Conservation (phyloP, 2,113 vertebrate genomes). For the Reinhardtius hippoglossoides region DNA sequence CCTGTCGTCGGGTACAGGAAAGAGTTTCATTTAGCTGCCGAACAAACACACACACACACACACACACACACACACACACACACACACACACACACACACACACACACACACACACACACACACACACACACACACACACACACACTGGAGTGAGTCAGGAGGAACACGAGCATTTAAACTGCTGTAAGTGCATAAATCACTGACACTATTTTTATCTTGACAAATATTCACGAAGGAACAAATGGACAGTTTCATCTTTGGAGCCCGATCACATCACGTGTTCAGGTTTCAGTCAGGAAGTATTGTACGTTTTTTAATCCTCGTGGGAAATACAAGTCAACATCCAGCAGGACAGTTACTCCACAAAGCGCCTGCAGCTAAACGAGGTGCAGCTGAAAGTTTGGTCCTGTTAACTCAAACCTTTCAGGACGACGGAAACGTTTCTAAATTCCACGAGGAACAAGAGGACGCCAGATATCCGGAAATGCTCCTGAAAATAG, state of each 20-base stretch:
- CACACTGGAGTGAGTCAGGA: not conserved
- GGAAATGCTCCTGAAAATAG: too few relatives aligned
- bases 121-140: too few relatives aligned
- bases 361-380: slow-evolving; percentile 27
- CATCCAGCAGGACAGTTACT: slow-evolving; percentile 12
- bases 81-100: not conserved
- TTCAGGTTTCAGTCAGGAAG: not conserved
- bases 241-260: not conserved
- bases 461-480: slow-evolving; percentile 17
- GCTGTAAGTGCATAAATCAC: not conserved
- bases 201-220: not conserved
- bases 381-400: not conserved
- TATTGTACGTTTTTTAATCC: slow-evolving; percentile 1
- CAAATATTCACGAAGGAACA: not conserved
- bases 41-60: slow-evolving; percentile 5
- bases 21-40: not conserved
- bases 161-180: not conserved
- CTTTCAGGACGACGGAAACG: too few relatives aligned
- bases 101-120: too few relatives aligned
- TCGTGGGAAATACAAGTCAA: slow-evolving; percentile 9
- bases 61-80: too few relatives aligned
- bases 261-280: not conserved
- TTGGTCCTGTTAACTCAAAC: too few relatives aligned
- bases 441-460: slow-evolving; percentile 3
- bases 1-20: not conserved